These are phyloP conservation scores for Ptychodera flava DNA, from an alignment of 35 echinoderm and acorn worm species.

Conservation along the genomic window DNA sequence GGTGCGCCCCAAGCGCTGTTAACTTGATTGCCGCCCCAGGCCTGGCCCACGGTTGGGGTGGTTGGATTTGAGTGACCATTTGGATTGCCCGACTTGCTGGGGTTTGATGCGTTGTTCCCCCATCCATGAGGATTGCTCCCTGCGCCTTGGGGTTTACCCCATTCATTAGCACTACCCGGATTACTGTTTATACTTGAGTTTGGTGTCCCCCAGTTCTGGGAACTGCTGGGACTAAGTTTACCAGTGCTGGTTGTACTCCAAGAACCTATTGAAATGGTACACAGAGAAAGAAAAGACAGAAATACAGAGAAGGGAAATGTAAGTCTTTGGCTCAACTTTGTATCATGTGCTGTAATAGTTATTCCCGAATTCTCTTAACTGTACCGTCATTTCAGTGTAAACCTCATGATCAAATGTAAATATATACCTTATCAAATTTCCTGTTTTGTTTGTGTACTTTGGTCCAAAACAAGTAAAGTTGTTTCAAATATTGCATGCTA, in stretches of 20 bases:
- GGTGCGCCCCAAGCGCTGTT: background rate
- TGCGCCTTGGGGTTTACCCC: conserved; percentile 7
- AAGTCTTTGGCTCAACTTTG: too few relatives aligned
- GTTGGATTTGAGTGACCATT: background rate
- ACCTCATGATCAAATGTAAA: too few relatives aligned
- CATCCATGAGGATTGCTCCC: conserved; percentile 7
- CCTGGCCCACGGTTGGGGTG: conserved; percentile 9
- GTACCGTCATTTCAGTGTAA: too few relatives aligned
- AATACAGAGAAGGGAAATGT: too few relatives aligned
- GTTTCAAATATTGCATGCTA: too few relatives aligned
- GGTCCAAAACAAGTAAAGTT: too few relatives aligned
- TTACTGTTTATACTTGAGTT: conserved; percentile 17
- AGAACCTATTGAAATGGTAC: too few relatives aligned
- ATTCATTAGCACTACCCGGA: conserved; percentile 18
- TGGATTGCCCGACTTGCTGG: background rate
- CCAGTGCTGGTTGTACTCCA: background rate
- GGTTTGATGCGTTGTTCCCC: conserved; percentile 10
- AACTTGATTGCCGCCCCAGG: background rate
- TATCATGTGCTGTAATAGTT: too few relatives aligned
- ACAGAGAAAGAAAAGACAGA: too few relatives aligned
- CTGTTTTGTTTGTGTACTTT: too few relatives aligned
- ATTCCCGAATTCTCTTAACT: too few relatives aligned
- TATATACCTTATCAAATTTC: too few relatives aligned
- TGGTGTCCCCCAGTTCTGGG: conserved; percentile 14
- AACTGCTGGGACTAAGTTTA: background rate